A percentile compares a stretch with the other conserved stretches of the same genome.
Conservation (phyloP, 2,888 invertebrate species). For the Cybosia mesomella region DNA sequence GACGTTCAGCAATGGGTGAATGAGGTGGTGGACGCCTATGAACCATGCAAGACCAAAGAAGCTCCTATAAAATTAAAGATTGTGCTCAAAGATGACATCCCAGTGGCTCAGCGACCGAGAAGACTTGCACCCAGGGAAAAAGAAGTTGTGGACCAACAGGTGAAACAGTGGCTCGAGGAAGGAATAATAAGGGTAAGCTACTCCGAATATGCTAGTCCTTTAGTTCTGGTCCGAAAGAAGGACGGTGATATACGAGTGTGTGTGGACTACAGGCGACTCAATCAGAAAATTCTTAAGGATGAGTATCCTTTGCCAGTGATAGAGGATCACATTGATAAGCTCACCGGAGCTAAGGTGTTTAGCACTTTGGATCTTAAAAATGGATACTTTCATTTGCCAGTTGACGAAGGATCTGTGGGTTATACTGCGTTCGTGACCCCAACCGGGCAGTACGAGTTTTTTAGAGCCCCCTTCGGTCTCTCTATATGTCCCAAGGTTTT, state of each 20-base stretch:
- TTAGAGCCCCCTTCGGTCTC: background rate
- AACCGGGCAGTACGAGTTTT: conserved; percentile 1
- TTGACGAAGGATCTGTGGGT: background rate
- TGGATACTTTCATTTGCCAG: background rate
- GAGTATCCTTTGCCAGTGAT: conserved; percentile 16
- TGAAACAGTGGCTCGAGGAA: conserved; percentile 14
- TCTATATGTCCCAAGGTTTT: background rate
- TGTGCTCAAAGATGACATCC: no score
- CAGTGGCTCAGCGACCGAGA: conserved; percentile 11
- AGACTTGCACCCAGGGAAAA: conserved; percentile 9
- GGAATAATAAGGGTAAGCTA: conserved; percentile 7
- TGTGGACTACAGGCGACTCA: conserved; percentile 60
- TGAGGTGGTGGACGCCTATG: conserved; percentile 14
- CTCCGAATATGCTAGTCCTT: conserved; percentile 1
- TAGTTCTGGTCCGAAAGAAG: background rate
- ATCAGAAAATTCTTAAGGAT: conserved; percentile 20
- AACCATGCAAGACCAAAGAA: conserved; percentile 29
- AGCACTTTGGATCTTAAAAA: background rate
- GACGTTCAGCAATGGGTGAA: background rate
- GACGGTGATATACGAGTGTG: conserved; percentile 39
- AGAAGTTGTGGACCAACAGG: conserved; percentile 7
- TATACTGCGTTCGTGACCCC: conserved; percentile 3
- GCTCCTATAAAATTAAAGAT: no score
- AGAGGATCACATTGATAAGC: conserved; percentile 16
- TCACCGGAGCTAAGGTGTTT: conserved; percentile 15